Conservation (phyloP, 2,888 invertebrate genomes). For the Spodoptera picta region DNA sequence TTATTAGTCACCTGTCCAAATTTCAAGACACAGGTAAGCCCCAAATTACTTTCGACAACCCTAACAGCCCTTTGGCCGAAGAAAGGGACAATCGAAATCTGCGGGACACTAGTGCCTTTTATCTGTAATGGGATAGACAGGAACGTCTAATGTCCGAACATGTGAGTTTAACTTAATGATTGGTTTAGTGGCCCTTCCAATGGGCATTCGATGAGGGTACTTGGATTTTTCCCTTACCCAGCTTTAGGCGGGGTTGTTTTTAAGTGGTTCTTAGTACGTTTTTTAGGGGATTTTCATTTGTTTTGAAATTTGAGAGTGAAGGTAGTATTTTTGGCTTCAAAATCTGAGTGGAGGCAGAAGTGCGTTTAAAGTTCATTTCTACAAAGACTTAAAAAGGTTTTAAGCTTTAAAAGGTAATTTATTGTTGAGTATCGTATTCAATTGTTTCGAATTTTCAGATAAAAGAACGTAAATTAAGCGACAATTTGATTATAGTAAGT, state of each 20-base stretch:
- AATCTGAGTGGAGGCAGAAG: neutral
- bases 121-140: slow-evolving; percentile 63
- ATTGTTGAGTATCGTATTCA: too few species aligned
- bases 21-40: slow-evolving; percentile 48
- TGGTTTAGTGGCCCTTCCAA: slow-evolving; percentile 58
- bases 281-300: slow-evolving; percentile 32
- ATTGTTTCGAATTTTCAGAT: too few species aligned
- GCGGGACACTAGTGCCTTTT: slow-evolving; percentile 62
- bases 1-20: slow-evolving; percentile 49
- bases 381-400: too few species aligned
- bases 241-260: slow-evolving; percentile 26
- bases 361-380: too few species aligned
- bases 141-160: slow-evolving; percentile 60
- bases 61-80: slow-evolving; percentile 33
- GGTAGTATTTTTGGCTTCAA: neutral
- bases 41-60: slow-evolving; percentile 51
- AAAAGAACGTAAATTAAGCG: too few species aligned
- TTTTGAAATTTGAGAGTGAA: slow-evolving; percentile 25
- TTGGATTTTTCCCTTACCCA: slow-evolving; percentile 47
- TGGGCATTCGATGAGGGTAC: slow-evolving; percentile 50
- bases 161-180: slow-evolving; percentile 69
- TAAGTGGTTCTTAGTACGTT: slow-evolving; percentile 25
- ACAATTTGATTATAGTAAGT: too few species aligned
- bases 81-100: slow-evolving; percentile 63
- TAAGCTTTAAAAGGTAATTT: too few species aligned